A percentile compares a stretch with the other conserved stretches of the same genome.
Evolutionary conservation across 2,888 invertebrate genomes (phyloP).

Genomic region (Argynnis bischoffii): DNA sequence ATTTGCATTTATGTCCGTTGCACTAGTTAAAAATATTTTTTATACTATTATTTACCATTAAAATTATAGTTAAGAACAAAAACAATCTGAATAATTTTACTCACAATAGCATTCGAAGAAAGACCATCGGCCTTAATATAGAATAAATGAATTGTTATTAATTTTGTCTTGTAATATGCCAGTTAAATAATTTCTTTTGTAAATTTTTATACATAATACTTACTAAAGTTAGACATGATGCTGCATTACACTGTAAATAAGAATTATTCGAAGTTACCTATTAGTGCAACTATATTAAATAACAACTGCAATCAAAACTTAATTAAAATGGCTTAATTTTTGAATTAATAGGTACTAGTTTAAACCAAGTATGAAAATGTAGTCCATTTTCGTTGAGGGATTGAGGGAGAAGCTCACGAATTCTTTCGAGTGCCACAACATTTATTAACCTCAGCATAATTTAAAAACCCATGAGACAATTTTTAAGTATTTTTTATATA

Average conservation of each 20-base stretch:
- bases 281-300: too few species aligned
- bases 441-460: too few species aligned
- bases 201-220: slow-evolving; percentile 7
- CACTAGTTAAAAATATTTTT: slow-evolving; percentile 28
- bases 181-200: background rate
- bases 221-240: slow-evolving; percentile 51
- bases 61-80: background rate
- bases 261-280: background rate
- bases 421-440: too few species aligned
- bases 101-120: slow-evolving; percentile 45
- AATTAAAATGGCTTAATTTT: too few species aligned
- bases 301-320: too few species aligned
- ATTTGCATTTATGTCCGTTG: slow-evolving; percentile 49
- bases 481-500: too few species aligned
- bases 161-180: background rate
- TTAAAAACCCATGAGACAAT: too few species aligned
- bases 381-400: too few species aligned
- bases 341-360: too few species aligned
- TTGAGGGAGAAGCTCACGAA: too few species aligned
- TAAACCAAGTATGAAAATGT: too few species aligned
- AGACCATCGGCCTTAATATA: slow-evolving; percentile 44
- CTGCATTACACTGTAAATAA: slow-evolving; percentile 45
- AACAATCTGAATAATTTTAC: slow-evolving; percentile 31
- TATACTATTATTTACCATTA: background rate
- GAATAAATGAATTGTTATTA: background rate